Evolutionary conservation across 1,140 invertebrate genomes (phyloP).

Genomic region (Caenorhabditis brenneri): DNA sequence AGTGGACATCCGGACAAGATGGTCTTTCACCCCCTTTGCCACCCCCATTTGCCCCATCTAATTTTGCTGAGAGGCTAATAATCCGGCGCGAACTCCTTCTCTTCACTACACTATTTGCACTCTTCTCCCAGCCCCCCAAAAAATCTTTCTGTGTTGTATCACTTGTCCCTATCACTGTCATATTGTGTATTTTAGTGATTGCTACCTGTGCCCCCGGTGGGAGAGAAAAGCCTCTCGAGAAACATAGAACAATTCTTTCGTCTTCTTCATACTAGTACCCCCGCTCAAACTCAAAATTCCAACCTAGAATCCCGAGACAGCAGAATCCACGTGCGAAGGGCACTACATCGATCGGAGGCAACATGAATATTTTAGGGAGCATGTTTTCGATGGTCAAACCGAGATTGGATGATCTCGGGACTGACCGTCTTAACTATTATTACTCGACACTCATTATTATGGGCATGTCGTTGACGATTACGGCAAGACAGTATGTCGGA

Average conservation of each 20-base stretch:
- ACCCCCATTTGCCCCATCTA: too few species aligned
- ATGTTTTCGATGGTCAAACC: constrained; percentile 63
- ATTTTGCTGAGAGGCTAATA: too few species aligned
- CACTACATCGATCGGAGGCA: constrained; percentile 3
- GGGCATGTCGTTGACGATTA: constrained; percentile 71
- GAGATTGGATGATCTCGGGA: constrained; percentile 73
- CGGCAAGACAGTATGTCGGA: constrained; percentile 65
- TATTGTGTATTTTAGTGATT: constrained; percentile 24
- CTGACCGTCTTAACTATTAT: constrained; percentile 74
- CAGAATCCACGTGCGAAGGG: constrained; percentile 33
- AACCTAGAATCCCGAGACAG: not conserved
- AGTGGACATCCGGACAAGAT: too few species aligned
- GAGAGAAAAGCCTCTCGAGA: constrained; percentile 29
- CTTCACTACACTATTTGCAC: constrained; percentile 22
- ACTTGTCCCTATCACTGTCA: not conserved
- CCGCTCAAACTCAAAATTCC: not conserved
- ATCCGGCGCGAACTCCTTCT: constrained; percentile 30
- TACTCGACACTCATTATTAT: constrained; percentile 74
- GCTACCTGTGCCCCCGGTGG: not conserved
- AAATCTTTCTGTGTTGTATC: not conserved
- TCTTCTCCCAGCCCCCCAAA: not conserved
- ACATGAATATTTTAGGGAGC: constrained; percentile 60
- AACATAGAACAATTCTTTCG: not conserved
- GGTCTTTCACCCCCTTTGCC: too few species aligned
- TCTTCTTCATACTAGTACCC: not conserved